Evolutionary conservation across 2,113 vertebrate species (phyloP), one percentile per base, ranked within the genome.

Genomic region (Toxostoma redivivum): DNA sequence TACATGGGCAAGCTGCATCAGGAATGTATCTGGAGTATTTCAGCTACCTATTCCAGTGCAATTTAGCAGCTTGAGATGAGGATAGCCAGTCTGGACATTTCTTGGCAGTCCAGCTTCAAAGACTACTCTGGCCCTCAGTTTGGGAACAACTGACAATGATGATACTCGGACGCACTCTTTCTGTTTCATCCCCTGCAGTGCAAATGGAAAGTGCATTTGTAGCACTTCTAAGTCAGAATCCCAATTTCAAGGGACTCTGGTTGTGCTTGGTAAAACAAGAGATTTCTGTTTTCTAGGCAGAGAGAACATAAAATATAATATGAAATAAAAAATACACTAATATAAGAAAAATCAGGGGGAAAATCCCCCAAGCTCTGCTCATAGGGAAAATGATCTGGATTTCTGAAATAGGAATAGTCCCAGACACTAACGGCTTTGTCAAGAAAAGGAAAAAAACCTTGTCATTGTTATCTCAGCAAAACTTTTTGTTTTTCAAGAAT

Each of bases 51-150:
- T 93, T 81, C 51, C 44, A 81, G 45, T 4, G 76, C 44, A 88
- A 44, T 86, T 93, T 90, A 93, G 79, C 71, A 93, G 87, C 76
- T 73, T 69, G 82, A 80, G 60, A 62, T 62, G 72, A 96, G 48
- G 62, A 73, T 2, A 88, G 67, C 69, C 79, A 94, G 79, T 48
- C 44, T 48, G 56, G 72, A 74, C 50, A 33, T 47, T 65, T 86
- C 93, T 71, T 83, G 82, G 67, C 76, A 88, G 56, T 56, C 67
- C 44, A 48, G 81, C 71, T 88, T 66, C 90, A 88, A 83, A 86
- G 76, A 47, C 56, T 80, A 30, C 67, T 83, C 47, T 54, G 51
- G 58, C 71, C 47, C 48, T 71, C n/a, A 20, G 54, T 81, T 74
- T 86, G 64, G 72, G 79, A 90, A 78, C 74, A 37, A 67, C 47